A percentile compares a stretch with the other conserved stretches of the same genome.
Conservation (phyloP, 2,797 vertebrate species). For the Petrocephalus schoutedeni region DNA sequence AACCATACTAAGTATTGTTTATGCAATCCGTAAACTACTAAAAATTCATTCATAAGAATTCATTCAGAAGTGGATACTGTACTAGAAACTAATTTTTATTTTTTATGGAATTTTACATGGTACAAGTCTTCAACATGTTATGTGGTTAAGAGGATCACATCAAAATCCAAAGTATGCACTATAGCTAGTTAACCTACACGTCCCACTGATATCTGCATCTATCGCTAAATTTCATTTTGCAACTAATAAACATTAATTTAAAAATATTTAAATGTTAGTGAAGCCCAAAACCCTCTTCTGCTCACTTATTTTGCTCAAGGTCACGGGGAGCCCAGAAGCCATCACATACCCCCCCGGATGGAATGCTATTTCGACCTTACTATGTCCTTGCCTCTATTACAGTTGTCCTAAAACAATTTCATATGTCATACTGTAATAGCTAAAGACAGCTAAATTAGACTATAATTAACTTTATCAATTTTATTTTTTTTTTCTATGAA, state of each 20-base stretch:
- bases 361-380: not conserved
- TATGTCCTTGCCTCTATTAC: not conserved
- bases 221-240: conserved; percentile 26
- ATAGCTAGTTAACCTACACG: conserved; percentile 41
- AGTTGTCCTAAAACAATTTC: not conserved
- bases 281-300: not conserved
- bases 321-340: not conserved
- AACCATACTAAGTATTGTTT: not conserved
- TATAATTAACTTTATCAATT: not conserved
- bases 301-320: not conserved
- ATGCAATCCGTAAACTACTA: not conserved
- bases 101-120: not conserved
- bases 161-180: conserved; percentile 39
- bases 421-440: not conserved
- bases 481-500: not conserved
- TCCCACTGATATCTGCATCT: conserved; percentile 26
- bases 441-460: not conserved
- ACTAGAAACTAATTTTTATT: not conserved
- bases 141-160: conserved; percentile 28
- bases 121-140: not conserved
- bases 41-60: not conserved
- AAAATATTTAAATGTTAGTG: not conserved
- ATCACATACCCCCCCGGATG: not conserved
- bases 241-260: conserved; percentile 45
- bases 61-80: not conserved